These are phyloP conservation scores for Scomber colias DNA, from an alignment of 2,113 vertebrate genomes.

Conservation along the genomic window DNA sequence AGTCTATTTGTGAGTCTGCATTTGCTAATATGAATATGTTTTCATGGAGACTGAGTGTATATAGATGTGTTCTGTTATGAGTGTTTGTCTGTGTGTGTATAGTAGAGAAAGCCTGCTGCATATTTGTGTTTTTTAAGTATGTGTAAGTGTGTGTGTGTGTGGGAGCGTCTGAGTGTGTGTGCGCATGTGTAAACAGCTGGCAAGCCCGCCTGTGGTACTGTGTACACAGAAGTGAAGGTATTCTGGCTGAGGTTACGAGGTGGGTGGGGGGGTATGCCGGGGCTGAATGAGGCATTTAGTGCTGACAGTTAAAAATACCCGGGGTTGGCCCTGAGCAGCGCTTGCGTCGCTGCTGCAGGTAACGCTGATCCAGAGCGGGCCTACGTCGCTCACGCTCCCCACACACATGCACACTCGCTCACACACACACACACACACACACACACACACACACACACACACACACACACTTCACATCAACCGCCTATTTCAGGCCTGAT, in stretches of 20 bases:
- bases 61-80: conserved; percentile 62
- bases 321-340: conserved; percentile 40
- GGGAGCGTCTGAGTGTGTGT: conserved; percentile 55
- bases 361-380: conserved; percentile 37
- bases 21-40: conserved; percentile 66
- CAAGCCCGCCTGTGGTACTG: conserved; percentile 74
- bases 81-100: conserved; percentile 37
- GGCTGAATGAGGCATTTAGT: conserved; percentile 85
- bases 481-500: conserved; percentile 68
- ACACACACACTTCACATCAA: conserved; percentile 43
- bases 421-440: conserved; percentile 7
- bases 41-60: conserved; percentile 64
- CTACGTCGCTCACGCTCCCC: conserved; percentile 1
- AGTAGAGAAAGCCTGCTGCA: conserved; percentile 49
- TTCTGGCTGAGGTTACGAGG: conserved; percentile 80
- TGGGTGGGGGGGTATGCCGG: conserved; percentile 67
- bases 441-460: neutral
- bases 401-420: neutral
- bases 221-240: conserved; percentile 81
- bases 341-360: conserved; percentile 43
- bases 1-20: conserved; percentile 44
- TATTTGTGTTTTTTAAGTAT: conserved; percentile 54
- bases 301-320: conserved; percentile 82
- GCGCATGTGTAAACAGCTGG: conserved; percentile 79
- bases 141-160: conserved; percentile 42